Percentiles rank a stretch among this genome's conserved stretches.
Evolutionary conservation across 2,113 vertebrate species (phyloP).

Genomic region (Gallinago undulata): DNA sequence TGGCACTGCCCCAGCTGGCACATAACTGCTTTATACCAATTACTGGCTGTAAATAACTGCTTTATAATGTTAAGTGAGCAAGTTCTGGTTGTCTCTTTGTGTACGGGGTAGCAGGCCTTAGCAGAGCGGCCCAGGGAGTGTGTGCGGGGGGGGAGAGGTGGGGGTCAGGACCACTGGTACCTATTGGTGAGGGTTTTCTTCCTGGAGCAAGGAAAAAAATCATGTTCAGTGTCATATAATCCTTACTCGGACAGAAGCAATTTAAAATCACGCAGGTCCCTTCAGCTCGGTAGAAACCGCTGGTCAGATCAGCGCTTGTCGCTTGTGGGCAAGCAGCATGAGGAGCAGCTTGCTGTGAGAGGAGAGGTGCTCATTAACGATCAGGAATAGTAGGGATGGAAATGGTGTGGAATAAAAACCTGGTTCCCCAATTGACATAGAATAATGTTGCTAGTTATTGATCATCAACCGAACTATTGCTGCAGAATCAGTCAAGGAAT

Average conservation of each 20-base stretch:
- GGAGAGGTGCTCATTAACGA: background rate
- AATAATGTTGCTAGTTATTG: background rate
- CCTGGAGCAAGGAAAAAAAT: background rate
- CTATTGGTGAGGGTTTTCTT: background rate
- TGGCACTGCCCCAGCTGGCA: background rate
- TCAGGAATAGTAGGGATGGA: background rate
- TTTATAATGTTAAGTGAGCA: background rate
- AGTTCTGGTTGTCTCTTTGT: background rate
- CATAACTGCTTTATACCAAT: background rate
- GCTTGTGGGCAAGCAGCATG: background rate
- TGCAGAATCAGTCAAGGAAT: background rate
- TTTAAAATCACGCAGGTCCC: background rate
- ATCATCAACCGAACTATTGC: background rate
- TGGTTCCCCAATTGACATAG: accelerated
- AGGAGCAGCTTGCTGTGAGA: background rate
- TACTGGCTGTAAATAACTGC: background rate
- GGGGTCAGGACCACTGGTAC: accelerated
- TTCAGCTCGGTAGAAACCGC: background rate
- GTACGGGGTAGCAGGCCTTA: too few species aligned
- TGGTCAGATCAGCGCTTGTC: background rate
- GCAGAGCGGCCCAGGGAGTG: accelerated
- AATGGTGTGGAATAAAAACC: background rate
- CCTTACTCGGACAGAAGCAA: background rate
- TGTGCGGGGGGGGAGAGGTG: accelerated
- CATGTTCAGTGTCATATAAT: background rate